Evolutionary conservation across 1,140 invertebrate species (phyloP).

Genomic region (Mesaphorura yosii): DNA sequence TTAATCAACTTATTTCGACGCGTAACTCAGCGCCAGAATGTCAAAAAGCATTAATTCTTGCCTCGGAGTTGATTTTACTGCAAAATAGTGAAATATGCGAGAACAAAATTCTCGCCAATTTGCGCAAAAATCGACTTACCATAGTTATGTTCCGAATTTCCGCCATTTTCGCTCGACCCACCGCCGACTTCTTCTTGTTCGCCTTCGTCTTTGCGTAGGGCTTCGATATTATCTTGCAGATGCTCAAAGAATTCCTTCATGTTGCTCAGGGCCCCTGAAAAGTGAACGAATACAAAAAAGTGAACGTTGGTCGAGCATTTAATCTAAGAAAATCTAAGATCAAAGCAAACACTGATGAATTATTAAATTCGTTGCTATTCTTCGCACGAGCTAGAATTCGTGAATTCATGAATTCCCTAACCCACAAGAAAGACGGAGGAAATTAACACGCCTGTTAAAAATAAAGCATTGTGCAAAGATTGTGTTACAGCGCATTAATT

Average conservation of each 20-base stretch:
- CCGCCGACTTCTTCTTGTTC: background rate
- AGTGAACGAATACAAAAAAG: constrained; percentile 4
- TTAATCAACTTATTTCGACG: background rate
- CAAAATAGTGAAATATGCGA: background rate
- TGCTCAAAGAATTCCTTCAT: constrained; percentile 26
- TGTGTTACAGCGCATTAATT: too few species aligned
- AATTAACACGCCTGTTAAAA: background rate
- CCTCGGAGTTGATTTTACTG: too few species aligned
- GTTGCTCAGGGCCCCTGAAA: constrained; percentile 26
- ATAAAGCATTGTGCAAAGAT: too few species aligned
- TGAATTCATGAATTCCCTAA: too few species aligned
- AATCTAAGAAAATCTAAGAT: background rate
- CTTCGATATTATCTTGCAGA: constrained; percentile 24
- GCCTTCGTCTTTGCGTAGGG: constrained; percentile 9
- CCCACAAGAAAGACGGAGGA: background rate
- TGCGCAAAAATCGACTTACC: background rate
- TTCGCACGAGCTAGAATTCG: background rate
- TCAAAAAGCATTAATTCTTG: background rate
- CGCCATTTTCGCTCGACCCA: background rate
- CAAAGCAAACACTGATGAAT: background rate
- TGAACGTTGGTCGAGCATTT: background rate
- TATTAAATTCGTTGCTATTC: background rate
- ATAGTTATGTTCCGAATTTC: background rate
- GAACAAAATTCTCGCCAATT: background rate
- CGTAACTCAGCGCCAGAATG: background rate